Conservation (phyloP, 2,113 vertebrate genomes). For the Oenanthe melanoleuca region DNA sequence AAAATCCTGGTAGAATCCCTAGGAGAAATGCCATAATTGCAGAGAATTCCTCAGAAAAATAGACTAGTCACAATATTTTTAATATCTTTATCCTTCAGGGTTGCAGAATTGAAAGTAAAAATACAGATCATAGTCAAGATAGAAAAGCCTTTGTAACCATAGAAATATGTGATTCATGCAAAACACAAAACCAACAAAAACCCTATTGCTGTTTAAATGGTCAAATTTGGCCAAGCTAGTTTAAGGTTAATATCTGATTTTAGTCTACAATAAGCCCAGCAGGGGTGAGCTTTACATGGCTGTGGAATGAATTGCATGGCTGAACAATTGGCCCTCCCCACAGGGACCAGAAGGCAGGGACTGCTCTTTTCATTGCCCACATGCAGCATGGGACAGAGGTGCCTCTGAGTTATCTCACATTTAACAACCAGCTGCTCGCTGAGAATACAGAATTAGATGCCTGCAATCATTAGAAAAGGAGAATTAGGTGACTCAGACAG, state of each 20-base stretch:
- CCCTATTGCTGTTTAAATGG: neutral
- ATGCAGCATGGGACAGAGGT: neutral
- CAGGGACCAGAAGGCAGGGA: neutral
- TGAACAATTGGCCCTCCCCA: neutral
- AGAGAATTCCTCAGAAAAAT: neutral
- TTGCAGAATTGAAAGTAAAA: neutral
- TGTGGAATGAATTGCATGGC: neutral
- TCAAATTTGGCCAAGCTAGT: neutral
- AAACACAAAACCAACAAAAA: neutral
- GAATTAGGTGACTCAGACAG: constrained; percentile 4
- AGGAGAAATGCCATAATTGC: neutral
- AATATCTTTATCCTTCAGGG: neutral
- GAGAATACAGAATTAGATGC: constrained; percentile 2
- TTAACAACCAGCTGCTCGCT: neutral
- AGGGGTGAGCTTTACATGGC: neutral
- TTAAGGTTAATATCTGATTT: constrained; percentile 17
- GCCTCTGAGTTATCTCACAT: fast-evolving
- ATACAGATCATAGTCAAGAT: neutral
- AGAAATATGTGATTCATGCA: neutral
- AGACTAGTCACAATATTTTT: neutral
- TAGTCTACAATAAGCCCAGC: neutral
- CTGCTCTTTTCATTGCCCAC: neutral
- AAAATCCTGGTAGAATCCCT: neutral
- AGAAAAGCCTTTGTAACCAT: neutral
- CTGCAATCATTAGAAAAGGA: neutral